These are phyloP conservation scores for Malurus elegans DNA, from an alignment of 2,113 vertebrate genomes.

Conservation along the genomic window DNA sequence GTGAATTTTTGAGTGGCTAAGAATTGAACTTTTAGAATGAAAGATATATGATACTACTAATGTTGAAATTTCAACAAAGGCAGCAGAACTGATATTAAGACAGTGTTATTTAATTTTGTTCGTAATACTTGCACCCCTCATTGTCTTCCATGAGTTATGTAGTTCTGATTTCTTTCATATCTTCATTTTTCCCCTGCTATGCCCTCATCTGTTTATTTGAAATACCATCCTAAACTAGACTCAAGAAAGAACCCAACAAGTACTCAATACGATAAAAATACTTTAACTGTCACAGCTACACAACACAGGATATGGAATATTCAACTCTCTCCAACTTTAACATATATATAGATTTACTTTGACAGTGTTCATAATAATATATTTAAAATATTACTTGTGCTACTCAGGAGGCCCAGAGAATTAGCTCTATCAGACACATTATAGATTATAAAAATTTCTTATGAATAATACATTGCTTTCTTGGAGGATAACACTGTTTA, in stretches of 20 bases:
- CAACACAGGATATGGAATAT: not conserved
- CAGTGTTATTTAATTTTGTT: not conserved
- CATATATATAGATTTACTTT: not conserved
- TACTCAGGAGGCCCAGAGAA: not conserved
- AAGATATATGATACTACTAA: not conserved
- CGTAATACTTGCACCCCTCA: not conserved
- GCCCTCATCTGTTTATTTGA: not conserved
- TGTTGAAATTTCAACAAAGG: not conserved
- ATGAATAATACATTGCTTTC: not conserved
- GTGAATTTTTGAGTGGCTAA: not conserved
- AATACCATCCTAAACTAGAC: not conserved
- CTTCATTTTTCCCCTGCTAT: not conserved
- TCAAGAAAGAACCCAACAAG: not conserved
- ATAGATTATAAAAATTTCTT: not conserved
- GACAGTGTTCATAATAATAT: slow-evolving; percentile 2
- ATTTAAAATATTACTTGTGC: slow-evolving; percentile 43
- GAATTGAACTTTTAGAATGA: not conserved
- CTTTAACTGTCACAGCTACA: not conserved
- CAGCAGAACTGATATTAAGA: not conserved
- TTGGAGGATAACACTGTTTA: not conserved
- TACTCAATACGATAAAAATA: not conserved
- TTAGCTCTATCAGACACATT: not conserved
- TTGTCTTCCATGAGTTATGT: not conserved
- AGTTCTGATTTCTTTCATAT: not conserved
- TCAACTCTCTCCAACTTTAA: not conserved